Percentiles rank a stretch among this genome's conserved stretches.
Conservation (phyloP, 1,140 invertebrate species). For the Pseudoatta argentina region DNA sequence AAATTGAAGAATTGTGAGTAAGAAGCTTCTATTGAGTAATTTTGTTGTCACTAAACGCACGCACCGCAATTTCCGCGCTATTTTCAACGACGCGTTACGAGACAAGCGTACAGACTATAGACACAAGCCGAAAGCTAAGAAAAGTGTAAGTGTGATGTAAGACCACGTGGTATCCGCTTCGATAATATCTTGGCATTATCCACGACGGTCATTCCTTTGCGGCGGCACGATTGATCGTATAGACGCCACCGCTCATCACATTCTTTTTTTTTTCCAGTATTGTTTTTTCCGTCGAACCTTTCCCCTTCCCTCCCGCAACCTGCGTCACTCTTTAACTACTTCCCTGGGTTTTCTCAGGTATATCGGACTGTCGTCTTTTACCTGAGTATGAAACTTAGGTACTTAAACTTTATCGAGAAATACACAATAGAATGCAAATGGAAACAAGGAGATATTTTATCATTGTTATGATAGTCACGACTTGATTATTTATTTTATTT, state of each 20-base stretch:
- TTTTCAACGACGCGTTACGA: constrained; percentile 24
- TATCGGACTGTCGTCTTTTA: too few species aligned
- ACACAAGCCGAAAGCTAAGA: constrained; percentile 44
- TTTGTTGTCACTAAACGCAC: constrained; percentile 2
- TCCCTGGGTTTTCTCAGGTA: neutral
- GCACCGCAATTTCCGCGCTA: neutral
- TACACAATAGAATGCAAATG: neutral
- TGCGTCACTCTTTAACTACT: neutral
- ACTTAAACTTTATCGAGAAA: neutral
- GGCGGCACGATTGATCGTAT: constrained; percentile 11
- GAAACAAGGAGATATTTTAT: neutral
- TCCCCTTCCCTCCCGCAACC: neutral
- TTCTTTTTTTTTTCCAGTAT: constrained; percentile 19
- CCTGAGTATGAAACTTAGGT: neutral
- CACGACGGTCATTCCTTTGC: constrained; percentile 20
- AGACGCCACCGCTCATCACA: neutral
- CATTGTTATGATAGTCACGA: neutral
- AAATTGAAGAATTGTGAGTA: neutral
- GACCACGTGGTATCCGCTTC: constrained; percentile 68
- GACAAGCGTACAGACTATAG: neutral
- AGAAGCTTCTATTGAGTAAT: neutral
- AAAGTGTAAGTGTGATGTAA: constrained; percentile 70
- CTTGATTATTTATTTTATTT: neutral
- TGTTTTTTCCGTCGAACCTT: neutral
- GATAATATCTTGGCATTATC: constrained; percentile 61